Conservation (phyloP, 2,888 invertebrate genomes). For the Pristionchus entomophagus region DNA sequence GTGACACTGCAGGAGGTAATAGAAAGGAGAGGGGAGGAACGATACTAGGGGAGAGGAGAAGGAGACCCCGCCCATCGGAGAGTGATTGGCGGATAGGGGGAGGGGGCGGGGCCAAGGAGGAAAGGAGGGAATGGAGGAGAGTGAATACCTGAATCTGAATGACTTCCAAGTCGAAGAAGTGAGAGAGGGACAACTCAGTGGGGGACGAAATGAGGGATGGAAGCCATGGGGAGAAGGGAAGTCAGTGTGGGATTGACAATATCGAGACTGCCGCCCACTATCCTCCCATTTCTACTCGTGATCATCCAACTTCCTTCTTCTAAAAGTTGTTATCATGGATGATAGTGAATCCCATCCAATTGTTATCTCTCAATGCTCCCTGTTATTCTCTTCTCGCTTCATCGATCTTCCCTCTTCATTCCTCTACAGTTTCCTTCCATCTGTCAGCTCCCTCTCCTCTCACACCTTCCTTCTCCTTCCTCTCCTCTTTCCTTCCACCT, state of each 20-base stretch:
- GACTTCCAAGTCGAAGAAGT: neutral
- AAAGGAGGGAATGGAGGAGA: neutral
- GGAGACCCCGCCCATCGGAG: conserved; percentile 17
- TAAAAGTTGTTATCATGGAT: neutral
- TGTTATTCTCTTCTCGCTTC: neutral
- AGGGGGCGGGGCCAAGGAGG: neutral
- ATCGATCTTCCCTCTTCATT: neutral
- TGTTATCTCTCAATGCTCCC: too few species aligned
- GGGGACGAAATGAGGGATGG: neutral
- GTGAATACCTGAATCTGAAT: conserved; percentile 39
- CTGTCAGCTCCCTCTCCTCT: conserved; percentile 29
- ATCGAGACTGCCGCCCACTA: neutral
- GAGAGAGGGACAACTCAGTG: neutral
- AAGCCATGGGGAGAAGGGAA: neutral
- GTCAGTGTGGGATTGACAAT: neutral
- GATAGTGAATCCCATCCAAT: too few species aligned
- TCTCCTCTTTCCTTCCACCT: conserved; percentile 5
- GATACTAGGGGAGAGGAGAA: neutral
- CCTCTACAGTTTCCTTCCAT: neutral
- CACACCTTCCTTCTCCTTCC: neutral
- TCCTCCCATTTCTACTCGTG: neutral
- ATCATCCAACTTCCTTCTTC: neutral
- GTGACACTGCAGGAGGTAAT: conserved; percentile 20
- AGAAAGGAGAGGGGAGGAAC: conserved; percentile 22
- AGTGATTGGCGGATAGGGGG: neutral